Evolutionary conservation across 2,113 vertebrate genomes (phyloP), one percentile per base, ranked within the genome.

Genomic region (Muntiacus muntjak): DNA sequence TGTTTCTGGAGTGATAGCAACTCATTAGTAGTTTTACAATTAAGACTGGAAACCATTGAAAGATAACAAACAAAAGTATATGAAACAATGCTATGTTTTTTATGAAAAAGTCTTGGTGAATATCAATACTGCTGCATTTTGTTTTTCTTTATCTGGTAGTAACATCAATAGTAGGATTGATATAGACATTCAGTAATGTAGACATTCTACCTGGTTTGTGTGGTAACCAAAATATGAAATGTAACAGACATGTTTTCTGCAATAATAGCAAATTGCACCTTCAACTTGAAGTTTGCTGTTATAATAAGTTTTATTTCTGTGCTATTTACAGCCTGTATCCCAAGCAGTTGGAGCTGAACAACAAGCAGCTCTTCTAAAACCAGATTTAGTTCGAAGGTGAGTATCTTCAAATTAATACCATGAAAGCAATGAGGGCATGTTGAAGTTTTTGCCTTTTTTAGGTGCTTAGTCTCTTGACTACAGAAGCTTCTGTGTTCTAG

Each of bases 341-440:
- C 97, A 98, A 85, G 91, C 87, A 57, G 54, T 57, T 71, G 93
- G 86, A 87, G 30, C 54, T 83, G 98, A 99, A 74, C 97, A 97
- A 30, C 97, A 98, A 82, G 26, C 74, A 89, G 16, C 91, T 92
- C 83, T 96, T 96, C 97, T 95, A 90, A 98, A 98, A 83, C 87
- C 92, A 14, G 98, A 98, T 71, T 86, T 97, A 87, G 50, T 95
- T 96, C 54, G 55, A 93, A 95, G 97, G 98, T 98, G 95, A 98
- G 97, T 98, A 58, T 97, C 9, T 95, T 95, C 50, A 93, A n/a
- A 43, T 89, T 79, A 64, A 79, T 94, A 96, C 26, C 23, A 50
- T 55, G 28, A 82, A 92, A 94, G 86, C 19, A 13, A 11, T 83
- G 16, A 67, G 40, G 23, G 10, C 82, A 50, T 94, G 55, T 79